phyloP scores from a whole-genome alignment of 2,888 invertebrate species.

The Ophion ellenae region DNA sequence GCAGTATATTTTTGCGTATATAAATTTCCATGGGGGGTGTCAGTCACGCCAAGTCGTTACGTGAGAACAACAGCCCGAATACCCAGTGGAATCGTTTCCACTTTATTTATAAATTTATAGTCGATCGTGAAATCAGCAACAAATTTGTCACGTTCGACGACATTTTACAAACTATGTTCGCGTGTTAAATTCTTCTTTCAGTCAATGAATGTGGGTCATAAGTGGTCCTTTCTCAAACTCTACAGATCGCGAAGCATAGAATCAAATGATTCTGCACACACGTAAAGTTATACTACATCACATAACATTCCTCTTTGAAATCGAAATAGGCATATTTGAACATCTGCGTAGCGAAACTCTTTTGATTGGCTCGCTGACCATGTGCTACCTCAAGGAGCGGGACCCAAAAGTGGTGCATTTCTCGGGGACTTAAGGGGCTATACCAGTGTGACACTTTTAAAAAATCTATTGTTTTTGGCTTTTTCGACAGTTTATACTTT shows the following conservation, averaged over 20 bases:
- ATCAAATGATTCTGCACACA: neutral
- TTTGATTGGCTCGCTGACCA: neutral
- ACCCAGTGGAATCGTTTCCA: too few relatives aligned
- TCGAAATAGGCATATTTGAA: neutral
- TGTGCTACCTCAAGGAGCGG: neutral
- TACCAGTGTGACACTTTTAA: too few relatives aligned
- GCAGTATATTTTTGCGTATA: too few relatives aligned
- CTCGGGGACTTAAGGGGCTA: neutral
- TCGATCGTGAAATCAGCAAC: too few relatives aligned
- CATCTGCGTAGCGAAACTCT: neutral
- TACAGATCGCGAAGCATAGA: neutral
- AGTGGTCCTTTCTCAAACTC: neutral
- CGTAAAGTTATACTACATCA: neutral
- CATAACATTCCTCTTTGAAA: neutral
- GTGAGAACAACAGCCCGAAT: too few relatives aligned
- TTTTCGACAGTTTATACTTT: too few relatives aligned
- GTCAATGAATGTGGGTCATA: neutral
- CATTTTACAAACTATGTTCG: neutral
- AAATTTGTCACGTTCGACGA: neutral
- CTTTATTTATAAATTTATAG: too few relatives aligned
- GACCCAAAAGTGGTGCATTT: neutral
- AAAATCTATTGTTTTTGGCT: too few relatives aligned
- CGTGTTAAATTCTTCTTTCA: too few relatives aligned
- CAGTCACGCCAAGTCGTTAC: too few relatives aligned
- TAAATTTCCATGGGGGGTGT: too few relatives aligned